Conservation (phyloP, 2,113 vertebrate genomes). For the Perca flavescens region DNA sequence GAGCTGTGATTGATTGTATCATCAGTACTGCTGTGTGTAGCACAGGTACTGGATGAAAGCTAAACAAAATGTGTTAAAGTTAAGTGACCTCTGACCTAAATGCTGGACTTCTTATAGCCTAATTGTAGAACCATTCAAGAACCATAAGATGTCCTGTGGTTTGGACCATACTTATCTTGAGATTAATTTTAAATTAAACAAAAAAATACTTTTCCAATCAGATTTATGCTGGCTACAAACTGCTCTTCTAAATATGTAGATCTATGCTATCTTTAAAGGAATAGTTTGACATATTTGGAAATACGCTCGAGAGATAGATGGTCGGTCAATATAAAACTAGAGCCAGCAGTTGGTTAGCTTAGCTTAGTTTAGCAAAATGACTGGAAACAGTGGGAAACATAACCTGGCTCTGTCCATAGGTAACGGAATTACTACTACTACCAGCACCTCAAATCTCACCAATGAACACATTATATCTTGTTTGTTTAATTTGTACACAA, state of each 20-base stretch:
- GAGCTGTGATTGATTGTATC: conserved; percentile 80
- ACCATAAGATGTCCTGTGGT: neutral
- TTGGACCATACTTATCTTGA: neutral
- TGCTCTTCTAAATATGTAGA: neutral
- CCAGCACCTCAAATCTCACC: neutral
- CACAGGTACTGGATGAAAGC: conserved; percentile 50
- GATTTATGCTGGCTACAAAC: neutral
- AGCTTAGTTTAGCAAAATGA: neutral
- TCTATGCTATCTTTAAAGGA: neutral
- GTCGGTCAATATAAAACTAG: neutral
- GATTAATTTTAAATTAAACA: neutral
- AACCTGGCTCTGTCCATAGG: neutral
- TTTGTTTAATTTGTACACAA: neutral
- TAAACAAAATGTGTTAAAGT: conserved; percentile 59
- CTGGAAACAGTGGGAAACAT: neutral
- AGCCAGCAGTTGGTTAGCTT: neutral
- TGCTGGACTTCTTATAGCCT: neutral
- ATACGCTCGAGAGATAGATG: neutral
- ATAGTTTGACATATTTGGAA: neutral
- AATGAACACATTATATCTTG: neutral
- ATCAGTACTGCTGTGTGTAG: conserved; percentile 40
- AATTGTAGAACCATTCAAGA: neutral
- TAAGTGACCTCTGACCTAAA: conserved; percentile 13
- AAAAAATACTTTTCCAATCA: neutral
- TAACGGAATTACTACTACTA: neutral